These are phyloP conservation scores for Centroberyx gerrardi DNA, from an alignment of 2,797 vertebrate species.

Conservation along the genomic window DNA sequence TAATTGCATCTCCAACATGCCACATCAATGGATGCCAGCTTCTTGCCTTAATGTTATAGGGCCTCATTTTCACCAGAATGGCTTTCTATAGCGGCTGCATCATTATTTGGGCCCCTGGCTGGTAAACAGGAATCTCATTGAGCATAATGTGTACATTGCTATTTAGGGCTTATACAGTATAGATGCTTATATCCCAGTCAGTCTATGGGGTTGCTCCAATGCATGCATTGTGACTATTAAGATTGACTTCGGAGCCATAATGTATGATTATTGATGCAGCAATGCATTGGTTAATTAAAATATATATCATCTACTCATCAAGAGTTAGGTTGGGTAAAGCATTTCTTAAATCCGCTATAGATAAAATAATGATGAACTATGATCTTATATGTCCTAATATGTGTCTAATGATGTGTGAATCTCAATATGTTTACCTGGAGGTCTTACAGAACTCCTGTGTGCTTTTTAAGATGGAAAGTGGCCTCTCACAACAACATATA, in stretches of 20 bases:
- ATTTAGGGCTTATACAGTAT: not conserved
- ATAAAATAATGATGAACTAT: not conserved
- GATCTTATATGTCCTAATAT: not conserved
- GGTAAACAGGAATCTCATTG: slow-evolving; percentile 3
- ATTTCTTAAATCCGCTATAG: not conserved
- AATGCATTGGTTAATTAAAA: slow-evolving; percentile 3
- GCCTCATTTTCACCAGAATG: not conserved
- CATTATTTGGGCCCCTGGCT: not conserved
- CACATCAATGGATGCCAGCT: not conserved
- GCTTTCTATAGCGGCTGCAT: not conserved
- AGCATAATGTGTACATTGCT: not conserved
- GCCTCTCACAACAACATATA: not conserved
- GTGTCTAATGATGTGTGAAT: not conserved
- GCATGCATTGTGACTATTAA: no score
- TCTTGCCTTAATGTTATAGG: not conserved
- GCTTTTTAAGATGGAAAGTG: not conserved
- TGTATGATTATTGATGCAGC: no score
- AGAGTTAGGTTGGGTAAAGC: not conserved
- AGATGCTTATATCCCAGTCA: not conserved
- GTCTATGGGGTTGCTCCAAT: no score
- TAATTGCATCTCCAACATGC: not conserved
- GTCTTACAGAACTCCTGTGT: not conserved
- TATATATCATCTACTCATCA: not conserved
- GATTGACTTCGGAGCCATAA: no score
- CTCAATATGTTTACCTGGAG: not conserved